Evolutionary conservation across 1,140 invertebrate genomes (phyloP), one percentile per base, ranked within the genome.

Genomic region (Aphelinus atriplicis): DNA sequence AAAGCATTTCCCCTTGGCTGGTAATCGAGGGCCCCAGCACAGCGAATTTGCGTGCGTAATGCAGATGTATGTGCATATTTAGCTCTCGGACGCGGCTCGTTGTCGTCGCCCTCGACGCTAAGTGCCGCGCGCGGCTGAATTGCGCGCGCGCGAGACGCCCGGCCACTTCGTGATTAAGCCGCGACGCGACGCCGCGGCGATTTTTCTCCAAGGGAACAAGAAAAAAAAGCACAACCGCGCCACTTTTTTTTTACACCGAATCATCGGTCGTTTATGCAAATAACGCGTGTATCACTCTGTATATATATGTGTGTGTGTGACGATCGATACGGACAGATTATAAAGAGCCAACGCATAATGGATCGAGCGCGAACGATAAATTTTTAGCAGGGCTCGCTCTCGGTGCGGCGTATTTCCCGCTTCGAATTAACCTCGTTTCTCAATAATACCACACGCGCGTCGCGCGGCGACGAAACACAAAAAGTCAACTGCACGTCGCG

Each of bases 161-260:
- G 26, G 26, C 65, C n/a, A 67, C 51, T 2, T 46, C 45, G 42
- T 56, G 65, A 67, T 67, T 67, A 67, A 53, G 56, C n/a, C 65
- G 2, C 47, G 51, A 10, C 6, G 45, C 61, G 10, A 2, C 55
- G 55, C 55, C 55, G 55, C 26, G 26, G 26, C 26, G 26, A 26
- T 26, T 26, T 26, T 26, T 26, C 26, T 26, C 26, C 26, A 26
- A 26, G 26, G 26, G 26, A 57, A 57, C 3, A 10, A n/a, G 9
- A 57, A 7, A 57, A 57, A 7, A 57, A 57, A 57, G 9, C 26
- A 7, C 26, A 5, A 1, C 43, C 57, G 5, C 42, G 26, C 26
- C 26, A 26, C 26, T 26, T 26, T 26, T 26, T 26, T 26, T 26
- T 26, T 26, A 26, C 26, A 26, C 26, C 26, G 26, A 26, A 26